Evolutionary conservation across 2,888 invertebrate species (phyloP), one percentile per base, ranked within the genome.

Genomic region (Coleophora deauratella): DNA sequence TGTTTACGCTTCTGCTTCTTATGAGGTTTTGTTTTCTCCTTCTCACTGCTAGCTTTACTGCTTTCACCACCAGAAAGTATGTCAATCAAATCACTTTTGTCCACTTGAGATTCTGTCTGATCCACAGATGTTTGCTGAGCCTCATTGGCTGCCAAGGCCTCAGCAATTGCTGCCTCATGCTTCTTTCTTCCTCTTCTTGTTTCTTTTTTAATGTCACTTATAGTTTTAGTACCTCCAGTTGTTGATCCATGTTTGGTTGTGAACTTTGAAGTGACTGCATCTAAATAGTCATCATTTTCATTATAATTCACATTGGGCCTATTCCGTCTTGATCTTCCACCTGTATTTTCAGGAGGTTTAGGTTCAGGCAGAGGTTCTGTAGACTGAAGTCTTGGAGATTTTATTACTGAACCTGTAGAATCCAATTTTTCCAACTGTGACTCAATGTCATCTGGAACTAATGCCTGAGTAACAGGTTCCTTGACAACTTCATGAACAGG

Each of bases 261-360:
- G 63, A 73, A 62, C 62, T 70, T 51, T 66, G 86, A 51, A 66
- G 88, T 70, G 62, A 88, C 44, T 45, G 69, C 68, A 70, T 87
- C 70, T 65, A 88, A 55, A 71, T 85, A 71, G 73, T 88, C 70
- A 80, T 88, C 80, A 77, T 87, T 78, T 82, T 88, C 76, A 84
- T 86, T 74, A 79, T 89, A 86, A 57, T 86, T 86, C 41, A 86
- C 72, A 57, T 84, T 86, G 42, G 78, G 75, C 46, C 86, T 73
- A 55, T 85, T 81, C 48, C 86, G 71, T 53, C 86, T 68, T 13
- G 86, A 72, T 54, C 86, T 69, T 9, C 86, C 86, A 33, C 59
- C 41, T 8, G 56, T 40, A 21, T 45, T 62, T 56, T 86, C 86
- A 56, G 79, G 75, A 11, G 79, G 78, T 54, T 86, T 84, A 31